Evolutionary conservation across 2,113 vertebrate genomes (phyloP).

Genomic region (Eonycteris spelaea): DNA sequence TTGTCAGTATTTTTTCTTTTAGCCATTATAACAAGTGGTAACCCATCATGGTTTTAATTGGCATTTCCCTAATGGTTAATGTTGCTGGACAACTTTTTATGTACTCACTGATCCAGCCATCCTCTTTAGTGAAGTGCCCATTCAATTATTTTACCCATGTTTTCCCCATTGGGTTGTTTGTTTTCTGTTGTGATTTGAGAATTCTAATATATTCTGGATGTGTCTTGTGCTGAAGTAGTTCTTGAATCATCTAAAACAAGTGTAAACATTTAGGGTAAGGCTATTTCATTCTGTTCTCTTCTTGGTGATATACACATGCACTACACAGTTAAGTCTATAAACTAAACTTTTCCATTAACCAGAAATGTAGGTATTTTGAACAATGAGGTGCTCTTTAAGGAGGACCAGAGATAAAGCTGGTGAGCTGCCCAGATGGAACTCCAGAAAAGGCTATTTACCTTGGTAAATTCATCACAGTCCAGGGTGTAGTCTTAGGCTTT

Average conservation of each 20-base stretch:
- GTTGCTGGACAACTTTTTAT: neutral
- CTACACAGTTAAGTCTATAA: neutral
- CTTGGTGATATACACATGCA: neutral
- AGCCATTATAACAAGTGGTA: neutral
- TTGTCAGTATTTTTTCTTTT: neutral
- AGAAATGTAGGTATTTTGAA: neutral
- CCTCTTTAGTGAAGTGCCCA: neutral
- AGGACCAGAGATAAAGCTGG: neutral
- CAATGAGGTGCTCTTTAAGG: neutral
- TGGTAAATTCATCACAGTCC: neutral
- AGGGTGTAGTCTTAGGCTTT: neutral
- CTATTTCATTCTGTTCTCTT: neutral
- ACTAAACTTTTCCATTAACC: neutral
- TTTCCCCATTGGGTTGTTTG: neutral
- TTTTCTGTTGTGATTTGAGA: neutral
- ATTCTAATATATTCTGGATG: neutral
- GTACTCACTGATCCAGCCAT: neutral
- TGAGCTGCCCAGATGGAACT: neutral
- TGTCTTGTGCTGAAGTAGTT: neutral
- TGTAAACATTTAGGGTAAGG: neutral
- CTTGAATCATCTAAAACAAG: conserved; percentile 22
- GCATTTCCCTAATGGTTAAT: neutral
- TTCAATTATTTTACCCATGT: neutral
- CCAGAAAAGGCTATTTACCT: neutral
- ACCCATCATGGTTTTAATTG: neutral